Percentiles rank a stretch among this genome's conserved stretches.
Evolutionary conservation across 1,140 invertebrate genomes (phyloP).

Genomic region (Prorops nasuta): DNA sequence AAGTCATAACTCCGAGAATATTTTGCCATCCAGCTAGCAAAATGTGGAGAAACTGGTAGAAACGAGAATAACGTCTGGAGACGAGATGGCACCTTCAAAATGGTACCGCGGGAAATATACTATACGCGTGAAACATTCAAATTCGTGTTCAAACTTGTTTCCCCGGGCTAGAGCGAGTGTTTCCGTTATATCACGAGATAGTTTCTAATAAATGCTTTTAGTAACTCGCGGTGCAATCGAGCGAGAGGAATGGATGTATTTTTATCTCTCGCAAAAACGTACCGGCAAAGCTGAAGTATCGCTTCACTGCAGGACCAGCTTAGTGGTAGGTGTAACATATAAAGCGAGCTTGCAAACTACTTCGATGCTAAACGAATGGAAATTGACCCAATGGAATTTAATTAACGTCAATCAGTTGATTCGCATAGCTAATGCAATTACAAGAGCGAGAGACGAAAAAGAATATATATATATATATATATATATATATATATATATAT

Average conservation of each 20-base stretch:
- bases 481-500: too few species aligned
- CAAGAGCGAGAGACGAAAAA: constrained; percentile 2
- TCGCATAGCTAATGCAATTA: constrained; percentile 15
- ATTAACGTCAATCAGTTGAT: constrained; percentile 23
- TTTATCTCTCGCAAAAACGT: too few species aligned
- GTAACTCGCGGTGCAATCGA: too few species aligned
- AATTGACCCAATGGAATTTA: constrained; percentile 22
- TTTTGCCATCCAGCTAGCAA: constrained; percentile 16
- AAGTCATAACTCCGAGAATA: constrained; percentile 24
- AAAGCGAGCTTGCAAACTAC: too few species aligned
- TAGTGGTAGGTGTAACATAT: too few species aligned
- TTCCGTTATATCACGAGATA: too few species aligned
- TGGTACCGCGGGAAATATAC: not conserved
- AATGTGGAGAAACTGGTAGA: not conserved
- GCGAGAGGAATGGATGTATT: too few species aligned
- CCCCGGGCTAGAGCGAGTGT: too few species aligned
- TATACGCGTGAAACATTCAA: not conserved
- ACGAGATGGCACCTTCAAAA: not conserved
- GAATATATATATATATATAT: too few species aligned
- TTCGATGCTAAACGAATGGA: constrained; percentile 17
- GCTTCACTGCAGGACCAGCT: too few species aligned
- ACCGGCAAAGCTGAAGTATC: too few species aligned
- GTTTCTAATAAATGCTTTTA: too few species aligned
- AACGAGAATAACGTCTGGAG: not conserved
- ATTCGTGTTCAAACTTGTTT: not conserved